A percentile compares a stretch with the other conserved stretches of the same genome.
These are phyloP conservation scores for Amphibalanus amphitrite DNA, from an alignment of 1,140 invertebrate genomes.

Conservation along the genomic window DNA sequence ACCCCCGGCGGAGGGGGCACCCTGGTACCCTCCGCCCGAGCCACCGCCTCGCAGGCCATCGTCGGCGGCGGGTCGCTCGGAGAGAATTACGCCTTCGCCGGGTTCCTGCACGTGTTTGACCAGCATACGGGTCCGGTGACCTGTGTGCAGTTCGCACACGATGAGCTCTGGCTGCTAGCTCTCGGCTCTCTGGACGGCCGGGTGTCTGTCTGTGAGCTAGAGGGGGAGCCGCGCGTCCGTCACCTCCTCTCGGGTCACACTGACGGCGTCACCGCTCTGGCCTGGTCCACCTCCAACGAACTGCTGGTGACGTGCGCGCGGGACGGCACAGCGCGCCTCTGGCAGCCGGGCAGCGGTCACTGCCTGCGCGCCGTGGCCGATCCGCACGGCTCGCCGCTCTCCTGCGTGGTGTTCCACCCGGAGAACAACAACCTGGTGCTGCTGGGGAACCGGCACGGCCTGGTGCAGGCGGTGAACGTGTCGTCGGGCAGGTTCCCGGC, in stretches of 20 bases:
- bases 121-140: constrained; percentile 57
- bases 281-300: constrained; percentile 76
- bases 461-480: constrained; percentile 62
- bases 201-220: constrained; percentile 62
- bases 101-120: constrained; percentile 74
- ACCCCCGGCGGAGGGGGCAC: too few relatives aligned
- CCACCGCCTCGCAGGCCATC: constrained; percentile 35
- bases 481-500: constrained; percentile 66
- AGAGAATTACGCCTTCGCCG: constrained; percentile 67
- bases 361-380: constrained; percentile 49
- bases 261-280: constrained; percentile 59
- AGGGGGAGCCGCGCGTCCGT: constrained; percentile 46
- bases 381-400: constrained; percentile 40
- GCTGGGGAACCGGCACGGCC: constrained; percentile 56
- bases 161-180: constrained; percentile 59
- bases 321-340: constrained; percentile 56
- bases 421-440: constrained; percentile 58
- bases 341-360: constrained; percentile 39
- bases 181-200: constrained; percentile 62
- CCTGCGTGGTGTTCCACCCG: constrained; percentile 64
- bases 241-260: constrained; percentile 54
- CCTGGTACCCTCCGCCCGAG: constrained; percentile 29
- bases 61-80: constrained; percentile 44
- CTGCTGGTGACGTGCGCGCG: constrained; percentile 56
- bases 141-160: constrained; percentile 74